phyloP scores from a whole-genome alignment of 2,888 invertebrate genomes.

The Rhogogaster chlorosoma region DNA sequence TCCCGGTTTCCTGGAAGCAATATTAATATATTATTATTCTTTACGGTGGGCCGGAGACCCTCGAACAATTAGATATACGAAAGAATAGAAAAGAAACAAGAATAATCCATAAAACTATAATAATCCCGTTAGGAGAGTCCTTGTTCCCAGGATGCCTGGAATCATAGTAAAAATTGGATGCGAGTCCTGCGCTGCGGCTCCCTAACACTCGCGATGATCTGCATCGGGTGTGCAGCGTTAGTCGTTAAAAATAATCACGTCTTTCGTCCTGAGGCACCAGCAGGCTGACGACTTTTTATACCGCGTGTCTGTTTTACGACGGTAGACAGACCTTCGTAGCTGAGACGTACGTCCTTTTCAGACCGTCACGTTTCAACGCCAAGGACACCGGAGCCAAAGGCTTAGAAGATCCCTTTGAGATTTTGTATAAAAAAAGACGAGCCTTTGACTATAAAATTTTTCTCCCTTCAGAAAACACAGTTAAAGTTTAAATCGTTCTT shows the following conservation, averaged over 20 bases:
- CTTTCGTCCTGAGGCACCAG: conserved; percentile 45
- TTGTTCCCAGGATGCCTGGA: conserved; percentile 24
- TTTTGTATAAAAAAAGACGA: conserved; percentile 22
- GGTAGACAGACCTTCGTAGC: conserved; percentile 37
- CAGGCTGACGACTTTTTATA: conserved; percentile 49
- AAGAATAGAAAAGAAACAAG: background rate
- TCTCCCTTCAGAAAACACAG: background rate
- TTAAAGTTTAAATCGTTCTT: background rate
- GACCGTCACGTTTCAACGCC: conserved; percentile 49
- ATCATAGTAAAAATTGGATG: conserved; percentile 18
- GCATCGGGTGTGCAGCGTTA: conserved; percentile 41
- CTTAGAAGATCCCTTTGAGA: conserved; percentile 37
- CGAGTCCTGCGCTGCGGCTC: conserved; percentile 27
- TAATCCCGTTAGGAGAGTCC: conserved; percentile 9
- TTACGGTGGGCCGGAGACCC: background rate
- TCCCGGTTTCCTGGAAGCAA: conserved; percentile 20
- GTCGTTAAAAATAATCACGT: conserved; percentile 52
- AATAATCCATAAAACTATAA: conserved; percentile 43
- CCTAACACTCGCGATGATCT: conserved; percentile 47
- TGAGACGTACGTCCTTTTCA: conserved; percentile 31
- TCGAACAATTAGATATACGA: conserved; percentile 1
- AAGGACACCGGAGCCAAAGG: conserved; percentile 34
- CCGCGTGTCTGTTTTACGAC: conserved; percentile 51
- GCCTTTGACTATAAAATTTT: conserved; percentile 16
- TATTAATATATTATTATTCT: conserved; percentile 40